phyloP scores from a whole-genome alignment of 2,797 vertebrate genomes.

The Hydrocynus forskahlii region DNA sequence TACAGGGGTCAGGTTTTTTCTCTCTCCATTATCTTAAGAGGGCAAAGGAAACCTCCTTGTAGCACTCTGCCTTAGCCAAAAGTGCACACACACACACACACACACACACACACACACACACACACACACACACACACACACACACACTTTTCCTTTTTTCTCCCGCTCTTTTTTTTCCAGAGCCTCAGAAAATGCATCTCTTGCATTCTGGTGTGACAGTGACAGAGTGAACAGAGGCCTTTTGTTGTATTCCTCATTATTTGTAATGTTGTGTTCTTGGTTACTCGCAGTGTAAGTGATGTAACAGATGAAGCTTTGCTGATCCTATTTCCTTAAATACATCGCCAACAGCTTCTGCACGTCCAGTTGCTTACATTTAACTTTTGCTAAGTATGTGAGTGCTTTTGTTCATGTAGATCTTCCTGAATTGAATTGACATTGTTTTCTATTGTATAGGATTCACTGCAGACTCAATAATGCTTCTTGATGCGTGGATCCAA shows the following conservation, averaged over 20 bases:
- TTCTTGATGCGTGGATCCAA: no score
- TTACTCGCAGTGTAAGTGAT: constrained; percentile 30
- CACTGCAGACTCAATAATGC: no score
- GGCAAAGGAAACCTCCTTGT: constrained; percentile 70
- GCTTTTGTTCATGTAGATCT: neutral
- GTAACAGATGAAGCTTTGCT: constrained; percentile 28
- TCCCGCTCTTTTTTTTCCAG: neutral
- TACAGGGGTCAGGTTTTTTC: constrained; percentile 68
- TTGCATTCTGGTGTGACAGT: constrained; percentile 57
- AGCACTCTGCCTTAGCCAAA: constrained; percentile 64
- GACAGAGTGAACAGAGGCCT: constrained; percentile 53
- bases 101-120: neutral
- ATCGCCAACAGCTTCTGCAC: neutral
- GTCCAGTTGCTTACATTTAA: neutral
- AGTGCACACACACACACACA: constrained; percentile 5
- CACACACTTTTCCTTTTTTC: neutral
- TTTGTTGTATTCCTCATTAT: constrained; percentile 46
- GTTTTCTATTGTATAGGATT: no score
- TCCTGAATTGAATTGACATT: neutral
- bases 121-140: neutral
- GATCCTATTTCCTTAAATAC: constrained; percentile 37
- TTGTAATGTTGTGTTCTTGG: constrained; percentile 44
- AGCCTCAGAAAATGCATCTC: constrained; percentile 53
- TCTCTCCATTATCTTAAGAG: constrained; percentile 80
- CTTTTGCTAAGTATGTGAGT: neutral